Base-by-base conservation (phyloP, 1,140 invertebrate species). In the Procambarus clarkii region DNA sequence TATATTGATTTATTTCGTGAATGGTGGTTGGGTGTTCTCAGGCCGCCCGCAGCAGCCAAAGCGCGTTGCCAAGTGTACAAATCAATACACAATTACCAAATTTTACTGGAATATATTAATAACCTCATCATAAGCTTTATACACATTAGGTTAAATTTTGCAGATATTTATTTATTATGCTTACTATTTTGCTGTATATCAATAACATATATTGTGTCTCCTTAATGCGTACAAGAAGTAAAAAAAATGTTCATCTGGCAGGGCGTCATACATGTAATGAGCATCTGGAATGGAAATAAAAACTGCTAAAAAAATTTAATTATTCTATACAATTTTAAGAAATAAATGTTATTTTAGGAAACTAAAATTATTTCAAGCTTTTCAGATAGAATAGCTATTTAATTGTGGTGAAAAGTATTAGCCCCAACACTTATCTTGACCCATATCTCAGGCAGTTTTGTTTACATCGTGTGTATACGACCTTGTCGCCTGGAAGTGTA, bases 381-480 rank as follows among this genome's bases (percentile, higher is more conserved):
- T 9, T 2, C 7, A 1, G 7, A 58, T 9, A 58, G 13, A 13
- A 58, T 58, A 58, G 7, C 13, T 58, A 58, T 58, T 58, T 58
- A 58, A 58, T 58, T 69, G 13, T 18, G 21, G 13, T 69, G 4
- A 69, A 18, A 18, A 18, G 3, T 69, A 18, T 1, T 69, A 4
- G 21, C 21, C 3, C 13, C 18, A 3, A 69, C 18, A 69, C 11
- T 11, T 69, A 69, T 13, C 21, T 69, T 69, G 64, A 69, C 9
- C 18, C 3, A 11, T 9, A 18, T 69, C 64, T 4, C 7, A 9
- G 64, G 0, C 4, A 69, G 64, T 69, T 69, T 69, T 69, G 64
- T 69, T 69, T 69, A 69, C 64, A 69, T 69, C 64, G 64, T 69
- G 64, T 69, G 64, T 58, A 58, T 58, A 58, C 54, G 54, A 58